A percentile compares a stretch with the other conserved stretches of the same genome.
phyloP scores from a whole-genome alignment of 2,797 vertebrate species.

The Diceros bicornis region DNA sequence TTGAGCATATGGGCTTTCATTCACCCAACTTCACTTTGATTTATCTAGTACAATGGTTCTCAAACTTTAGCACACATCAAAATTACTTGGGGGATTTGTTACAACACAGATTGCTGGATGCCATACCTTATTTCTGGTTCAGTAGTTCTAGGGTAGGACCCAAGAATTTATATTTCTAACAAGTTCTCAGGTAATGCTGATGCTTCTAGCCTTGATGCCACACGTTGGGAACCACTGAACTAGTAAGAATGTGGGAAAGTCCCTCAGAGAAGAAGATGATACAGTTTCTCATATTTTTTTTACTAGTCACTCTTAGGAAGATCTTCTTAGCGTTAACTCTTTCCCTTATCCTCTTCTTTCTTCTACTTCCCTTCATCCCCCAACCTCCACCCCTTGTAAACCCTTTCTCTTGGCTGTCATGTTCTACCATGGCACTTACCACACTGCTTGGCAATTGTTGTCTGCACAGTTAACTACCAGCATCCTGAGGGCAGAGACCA shows the following conservation, averaged over 20 bases:
- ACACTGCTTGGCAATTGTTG: not conserved
- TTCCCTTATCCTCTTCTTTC: not conserved
- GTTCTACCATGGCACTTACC: not conserved
- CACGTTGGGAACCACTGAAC: not conserved
- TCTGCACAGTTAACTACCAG: not conserved
- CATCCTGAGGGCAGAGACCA: not conserved
- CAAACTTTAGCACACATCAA: not conserved
- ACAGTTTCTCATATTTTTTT: slow-evolving; percentile 47
- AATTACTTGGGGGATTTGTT: not conserved
- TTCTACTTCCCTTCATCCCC: not conserved
- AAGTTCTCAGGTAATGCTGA: not conserved
- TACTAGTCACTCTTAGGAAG: not conserved
- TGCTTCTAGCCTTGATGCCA: not conserved
- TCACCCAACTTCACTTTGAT: not conserved
- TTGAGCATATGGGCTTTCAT: not conserved
- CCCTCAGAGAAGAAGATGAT: not conserved
- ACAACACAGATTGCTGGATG: not conserved
- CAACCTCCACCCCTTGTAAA: not conserved
- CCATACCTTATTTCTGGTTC: not conserved
- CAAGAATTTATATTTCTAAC: not conserved
- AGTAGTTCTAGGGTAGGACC: not conserved
- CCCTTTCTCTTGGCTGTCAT: not conserved
- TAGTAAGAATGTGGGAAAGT: not conserved
- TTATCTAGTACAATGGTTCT: not conserved
- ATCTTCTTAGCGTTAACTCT: not conserved